These are phyloP conservation scores for Synergus laeviventris DNA, from an alignment of 2,888 invertebrate genomes.

Conservation along the genomic window DNA sequence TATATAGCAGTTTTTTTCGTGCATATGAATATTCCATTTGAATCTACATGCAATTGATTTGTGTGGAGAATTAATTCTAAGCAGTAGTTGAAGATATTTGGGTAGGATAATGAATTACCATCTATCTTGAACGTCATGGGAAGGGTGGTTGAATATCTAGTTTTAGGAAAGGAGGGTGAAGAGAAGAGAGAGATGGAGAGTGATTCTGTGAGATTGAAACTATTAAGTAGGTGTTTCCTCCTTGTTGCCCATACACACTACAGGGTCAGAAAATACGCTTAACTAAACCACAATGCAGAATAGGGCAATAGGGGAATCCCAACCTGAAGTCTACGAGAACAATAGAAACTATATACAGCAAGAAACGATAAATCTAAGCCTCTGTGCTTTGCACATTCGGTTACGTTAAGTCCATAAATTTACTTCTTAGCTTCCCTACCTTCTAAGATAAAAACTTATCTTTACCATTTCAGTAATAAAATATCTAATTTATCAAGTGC, in stretches of 20 bases:
- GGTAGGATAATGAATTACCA: constrained; percentile 14
- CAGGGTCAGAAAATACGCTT: constrained; percentile 28
- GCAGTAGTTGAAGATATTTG: constrained; percentile 31
- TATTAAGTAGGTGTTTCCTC: constrained; percentile 30
- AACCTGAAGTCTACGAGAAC: constrained; percentile 15
- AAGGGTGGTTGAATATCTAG: neutral
- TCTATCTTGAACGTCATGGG: neutral
- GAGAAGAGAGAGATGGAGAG: constrained; percentile 28
- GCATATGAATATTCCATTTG: neutral
- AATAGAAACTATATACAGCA: constrained; percentile 47
- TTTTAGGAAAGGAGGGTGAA: neutral
- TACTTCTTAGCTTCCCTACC: constrained; percentile 35
- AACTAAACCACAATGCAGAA: neutral
- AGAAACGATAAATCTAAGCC: constrained; percentile 68
- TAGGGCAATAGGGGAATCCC: constrained; percentile 22
- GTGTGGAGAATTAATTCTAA: constrained; percentile 15
- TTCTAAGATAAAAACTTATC: constrained; percentile 33
- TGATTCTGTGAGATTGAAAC: constrained; percentile 7
- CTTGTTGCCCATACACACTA: neutral
- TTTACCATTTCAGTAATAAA: constrained; percentile 20
- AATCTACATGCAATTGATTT: neutral
- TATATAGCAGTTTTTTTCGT: too few relatives aligned
- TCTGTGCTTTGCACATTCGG: constrained; percentile 71
- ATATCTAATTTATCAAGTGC: constrained; percentile 20
- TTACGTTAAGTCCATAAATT: constrained; percentile 69